Base-by-base conservation (phyloP, 2,113 vertebrate genomes). In the Rhipidura dahli region DNA sequence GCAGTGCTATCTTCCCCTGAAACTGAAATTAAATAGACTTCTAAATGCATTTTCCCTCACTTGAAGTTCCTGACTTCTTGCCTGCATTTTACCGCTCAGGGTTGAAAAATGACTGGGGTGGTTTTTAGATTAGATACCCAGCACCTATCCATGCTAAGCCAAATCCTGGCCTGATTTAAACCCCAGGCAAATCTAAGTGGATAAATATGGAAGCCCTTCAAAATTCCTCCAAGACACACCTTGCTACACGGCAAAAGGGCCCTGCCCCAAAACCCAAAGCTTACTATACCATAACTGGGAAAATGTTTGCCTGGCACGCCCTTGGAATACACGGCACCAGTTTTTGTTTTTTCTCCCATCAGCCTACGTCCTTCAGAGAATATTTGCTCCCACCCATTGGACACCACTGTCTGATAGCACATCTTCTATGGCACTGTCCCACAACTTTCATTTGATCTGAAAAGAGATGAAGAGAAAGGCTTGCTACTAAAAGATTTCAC, bases 401-500 rank as follows among this genome's bases (percentile, higher is more conserved):
- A 49, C 24, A 40, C 15, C 51, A 83, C 22, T 13, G 21, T 45
- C 87, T 64, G 61, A 94, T 54, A 53, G 42, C 40, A 42, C 22
- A 3, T 79, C 85, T 72, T 80, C 35, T 50, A 10, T 53, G 83
- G 80, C 83, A 68, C 42, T 60, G n/a, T 65, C 81, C 50, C 73
- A 54, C 57, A 94, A 47, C 44, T 88, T 93, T 39, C 78, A 92
- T 83, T 83, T 95, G 50, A 83, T 95, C 82, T 93, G 54, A 66
- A 64, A 88, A 70, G 30, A 63, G 49, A 94, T 65, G 59, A 91
- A 66, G 76, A 90, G 39, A 96, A 96, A 95, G 4, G 3, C 35
- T 94, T 96, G 84, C 91, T 97, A 96, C 90, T 76, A 94, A 95
- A 96, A 93, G 45, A 86, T 96, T 97, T 96, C 90, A 94, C 76